Percentiles rank a stretch among this genome's conserved stretches.
Evolutionary conservation across 2,113 vertebrate species (phyloP).

Genomic region (Pyxicephalus adspersus): DNA sequence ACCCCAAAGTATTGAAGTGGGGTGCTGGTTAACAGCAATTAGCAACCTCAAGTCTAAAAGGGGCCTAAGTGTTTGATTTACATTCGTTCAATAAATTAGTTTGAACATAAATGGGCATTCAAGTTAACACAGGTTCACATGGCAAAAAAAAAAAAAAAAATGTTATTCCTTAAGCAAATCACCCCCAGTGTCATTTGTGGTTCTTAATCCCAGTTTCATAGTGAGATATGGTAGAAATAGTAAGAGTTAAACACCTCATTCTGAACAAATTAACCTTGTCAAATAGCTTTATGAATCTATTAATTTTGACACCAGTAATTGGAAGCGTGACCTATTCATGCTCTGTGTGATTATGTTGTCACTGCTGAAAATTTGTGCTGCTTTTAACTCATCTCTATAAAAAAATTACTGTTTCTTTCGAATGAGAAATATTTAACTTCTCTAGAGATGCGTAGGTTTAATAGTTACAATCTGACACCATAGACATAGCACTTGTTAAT

Average conservation of each 20-base stretch:
- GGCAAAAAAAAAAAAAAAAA: too few relatives aligned
- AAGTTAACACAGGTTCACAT: too few relatives aligned
- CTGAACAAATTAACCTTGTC: conserved; percentile 42
- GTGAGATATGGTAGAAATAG: not conserved
- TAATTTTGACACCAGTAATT: conserved; percentile 42
- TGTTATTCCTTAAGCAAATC: too few relatives aligned
- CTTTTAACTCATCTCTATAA: conserved; percentile 33
- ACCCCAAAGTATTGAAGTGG: too few relatives aligned
- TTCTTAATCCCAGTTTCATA: conserved; percentile 1
- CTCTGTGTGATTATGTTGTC: conserved; percentile 28
- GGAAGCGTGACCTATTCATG: conserved; percentile 22
- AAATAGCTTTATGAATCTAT: conserved; percentile 40
- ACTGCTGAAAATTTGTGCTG: not conserved
- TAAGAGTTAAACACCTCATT: conserved; percentile 33
- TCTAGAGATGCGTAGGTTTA: too few relatives aligned
- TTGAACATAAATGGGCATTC: too few relatives aligned
- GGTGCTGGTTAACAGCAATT: too few relatives aligned
- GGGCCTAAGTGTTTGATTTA: too few relatives aligned
- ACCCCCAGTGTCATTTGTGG: not conserved
- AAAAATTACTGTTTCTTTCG: conserved; percentile 11
- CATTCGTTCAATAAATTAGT: too few relatives aligned
- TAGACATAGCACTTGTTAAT: too few relatives aligned
- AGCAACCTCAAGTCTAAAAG: too few relatives aligned
- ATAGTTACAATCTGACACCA: not conserved
- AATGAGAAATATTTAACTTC: conserved; percentile 4